Base-by-base conservation (phyloP, 2,888 invertebrate genomes). In the Eremobia ochroleuca region DNA sequence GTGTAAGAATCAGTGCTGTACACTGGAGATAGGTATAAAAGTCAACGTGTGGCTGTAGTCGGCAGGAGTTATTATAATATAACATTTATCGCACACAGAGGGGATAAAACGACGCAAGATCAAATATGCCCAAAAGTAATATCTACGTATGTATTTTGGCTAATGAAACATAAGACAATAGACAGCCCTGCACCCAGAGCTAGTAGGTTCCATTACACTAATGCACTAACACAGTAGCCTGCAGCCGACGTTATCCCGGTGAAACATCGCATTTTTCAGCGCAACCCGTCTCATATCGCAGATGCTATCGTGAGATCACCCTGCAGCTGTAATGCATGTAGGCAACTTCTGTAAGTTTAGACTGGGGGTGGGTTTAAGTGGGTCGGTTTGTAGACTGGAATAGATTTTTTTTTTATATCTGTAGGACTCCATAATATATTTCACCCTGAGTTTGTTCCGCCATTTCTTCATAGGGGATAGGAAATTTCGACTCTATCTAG, bases 181-280 rank as follows among this genome's bases (percentile, higher is more conserved):
- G 71, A 6, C 85, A 83, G 67, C 82, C 82, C 85, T 80, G 66
- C 6, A 1, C 9, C 65, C 78, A 46, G 37, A 69, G 65, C 62
- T 43, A 77, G 59, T 59, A 34, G 69, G 77, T 82, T 83, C 86
- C 89, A 88, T 88, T 88, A 87, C 82, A 79, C 75, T 88, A 88
- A 88, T 88, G 88, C 88, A 88, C 79, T 88, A 77, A 84, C 82
- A 69, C 82, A 83, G 76, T 73, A 78, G 87, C 66, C 77, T 77
- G 87, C 79, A 83, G 69, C 64, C 73, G 65, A 74, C 74, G 69
- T 75, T 79, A 81, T 79, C 77, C 69, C 83, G 69, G 71, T 68
- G 52, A 73, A 85, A 82, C 89, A 85, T 81, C 83, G 73, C 85
- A 88, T 88, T 88, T 88, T 88, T 88, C 87, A 85, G 67, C 52